A percentile compares a stretch with the other conserved stretches of the same genome.
Evolutionary conservation across 2,797 vertebrate genomes (phyloP).

Genomic region (Strix occidentalis): DNA sequence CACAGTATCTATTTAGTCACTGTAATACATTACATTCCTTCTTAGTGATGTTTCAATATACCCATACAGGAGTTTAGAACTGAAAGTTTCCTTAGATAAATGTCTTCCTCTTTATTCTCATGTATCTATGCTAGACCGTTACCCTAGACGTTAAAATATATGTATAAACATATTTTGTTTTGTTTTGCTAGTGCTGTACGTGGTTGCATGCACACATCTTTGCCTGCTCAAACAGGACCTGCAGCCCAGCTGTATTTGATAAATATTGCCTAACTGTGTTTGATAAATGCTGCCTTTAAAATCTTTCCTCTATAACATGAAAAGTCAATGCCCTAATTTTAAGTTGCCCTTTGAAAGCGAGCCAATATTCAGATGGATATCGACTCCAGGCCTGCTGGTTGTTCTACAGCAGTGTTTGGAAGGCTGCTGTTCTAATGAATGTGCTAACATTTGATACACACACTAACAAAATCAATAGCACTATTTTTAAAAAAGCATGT

Average conservation of each 20-base stretch:
- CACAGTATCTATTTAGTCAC: not conserved
- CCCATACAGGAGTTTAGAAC: not conserved
- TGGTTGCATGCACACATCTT: not conserved
- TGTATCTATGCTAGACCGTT: not conserved
- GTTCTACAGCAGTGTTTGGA: slow-evolving; percentile 43
- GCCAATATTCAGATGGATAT: slow-evolving; percentile 51
- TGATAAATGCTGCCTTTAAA: slow-evolving; percentile 59
- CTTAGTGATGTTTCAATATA: not conserved
- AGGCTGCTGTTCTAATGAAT: slow-evolving; percentile 59
- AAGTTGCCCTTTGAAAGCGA: slow-evolving; percentile 52
- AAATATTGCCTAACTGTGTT: slow-evolving; percentile 14
- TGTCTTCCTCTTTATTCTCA: not conserved
- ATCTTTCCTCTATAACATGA: slow-evolving; percentile 45
- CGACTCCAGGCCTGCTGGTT: slow-evolving; percentile 40
- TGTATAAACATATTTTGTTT: not conserved
- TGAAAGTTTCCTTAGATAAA: not conserved
- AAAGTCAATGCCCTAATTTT: slow-evolving; percentile 66
- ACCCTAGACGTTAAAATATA: not conserved
- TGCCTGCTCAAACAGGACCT: not conserved
- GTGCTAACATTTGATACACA: slow-evolving; percentile 58
- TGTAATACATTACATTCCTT: not conserved
- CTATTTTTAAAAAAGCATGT: slow-evolving; percentile 54
- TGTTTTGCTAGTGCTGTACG: not conserved
- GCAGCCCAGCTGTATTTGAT: slow-evolving; percentile 48
- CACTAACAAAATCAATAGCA: slow-evolving; percentile 54